Conservation (phyloP, 2,113 vertebrate genomes). For the Eublepharis macularius region DNA sequence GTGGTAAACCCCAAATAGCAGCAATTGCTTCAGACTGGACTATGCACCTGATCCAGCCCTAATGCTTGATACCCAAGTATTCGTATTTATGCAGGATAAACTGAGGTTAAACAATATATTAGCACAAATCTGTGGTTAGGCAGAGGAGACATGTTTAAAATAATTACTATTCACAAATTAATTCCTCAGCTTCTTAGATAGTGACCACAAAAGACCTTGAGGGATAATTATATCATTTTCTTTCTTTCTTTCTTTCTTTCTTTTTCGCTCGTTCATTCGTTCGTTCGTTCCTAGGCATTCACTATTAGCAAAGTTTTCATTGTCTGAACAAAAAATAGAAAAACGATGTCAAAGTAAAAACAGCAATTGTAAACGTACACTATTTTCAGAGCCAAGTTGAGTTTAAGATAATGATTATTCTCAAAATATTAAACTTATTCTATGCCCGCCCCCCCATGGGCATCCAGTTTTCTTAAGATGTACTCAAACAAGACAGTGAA, state of each 20-base stretch:
- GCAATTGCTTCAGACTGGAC: background rate
- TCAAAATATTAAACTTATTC: constrained; percentile 42
- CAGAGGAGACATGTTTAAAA: constrained; percentile 51
- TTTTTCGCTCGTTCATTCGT: too few relatives aligned
- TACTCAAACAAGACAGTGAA: background rate
- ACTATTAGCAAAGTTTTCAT: constrained; percentile 49
- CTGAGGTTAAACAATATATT: background rate
- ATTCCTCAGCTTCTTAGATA: constrained; percentile 67
- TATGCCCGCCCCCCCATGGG: constrained; percentile 27
- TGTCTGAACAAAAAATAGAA: constrained; percentile 43
- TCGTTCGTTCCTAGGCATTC: constrained; percentile 40
- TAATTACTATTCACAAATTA: constrained; percentile 66
- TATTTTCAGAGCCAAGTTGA: constrained; percentile 47
- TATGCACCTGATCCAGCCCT: background rate
- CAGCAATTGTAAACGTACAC: constrained; percentile 34
- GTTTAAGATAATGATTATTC: constrained; percentile 54
- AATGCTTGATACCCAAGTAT: background rate
- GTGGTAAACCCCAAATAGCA: background rate
- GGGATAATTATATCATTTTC: constrained; percentile 47
- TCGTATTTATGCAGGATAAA: background rate
- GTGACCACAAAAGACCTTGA: constrained; percentile 57
- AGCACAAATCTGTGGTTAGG: constrained; percentile 17
- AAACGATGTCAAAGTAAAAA: constrained; percentile 53
- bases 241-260: background rate
- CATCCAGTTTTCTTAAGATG: constrained; percentile 18